Evolutionary conservation across 64 coral and sea anemone genomes (phyloP).

Genomic region (Montipora efflorescens): DNA sequence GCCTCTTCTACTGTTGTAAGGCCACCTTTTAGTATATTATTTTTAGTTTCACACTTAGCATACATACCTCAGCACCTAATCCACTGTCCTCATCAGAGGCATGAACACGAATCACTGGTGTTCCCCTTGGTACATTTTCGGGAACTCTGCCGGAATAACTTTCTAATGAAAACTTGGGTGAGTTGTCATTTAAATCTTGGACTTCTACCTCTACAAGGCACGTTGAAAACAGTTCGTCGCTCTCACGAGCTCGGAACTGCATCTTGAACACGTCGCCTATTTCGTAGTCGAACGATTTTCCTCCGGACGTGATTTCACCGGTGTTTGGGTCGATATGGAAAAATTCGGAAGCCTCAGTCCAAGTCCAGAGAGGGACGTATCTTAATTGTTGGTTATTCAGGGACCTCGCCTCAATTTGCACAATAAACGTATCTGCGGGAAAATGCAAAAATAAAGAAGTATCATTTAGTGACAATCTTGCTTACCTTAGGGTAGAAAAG

Average conservation of each 20-base stretch:
- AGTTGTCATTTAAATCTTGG: constrained; percentile 78
- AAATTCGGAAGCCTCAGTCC: background rate
- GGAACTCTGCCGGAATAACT: constrained; percentile 62
- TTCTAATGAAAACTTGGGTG: constrained; percentile 58
- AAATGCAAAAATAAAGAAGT: background rate
- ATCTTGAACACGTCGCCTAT: constrained; percentile 26
- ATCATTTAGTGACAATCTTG: background rate
- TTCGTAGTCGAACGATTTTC: constrained; percentile 74
- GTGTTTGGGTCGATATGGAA: constrained; percentile 30
- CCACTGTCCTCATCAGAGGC: constrained; percentile 69
- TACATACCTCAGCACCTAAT: background rate
- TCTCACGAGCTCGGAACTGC: constrained; percentile 67
- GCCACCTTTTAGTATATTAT: background rate
- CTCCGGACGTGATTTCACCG: constrained; percentile 44
- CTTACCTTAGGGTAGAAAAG: too few species aligned
- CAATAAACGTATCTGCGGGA: background rate
- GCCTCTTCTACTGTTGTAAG: too few species aligned
- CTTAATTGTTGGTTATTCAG: background rate
- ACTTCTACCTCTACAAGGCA: constrained; percentile 73
- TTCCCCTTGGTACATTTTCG: constrained; percentile 56
- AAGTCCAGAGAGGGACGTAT: background rate
- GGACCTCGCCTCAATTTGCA: constrained; percentile 2
- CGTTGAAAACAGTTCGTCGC: constrained; percentile 11
- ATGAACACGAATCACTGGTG: constrained; percentile 35
- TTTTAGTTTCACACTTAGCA: background rate